Conservation (phyloP, 2,888 invertebrate species). For the Nudaria mundana region DNA sequence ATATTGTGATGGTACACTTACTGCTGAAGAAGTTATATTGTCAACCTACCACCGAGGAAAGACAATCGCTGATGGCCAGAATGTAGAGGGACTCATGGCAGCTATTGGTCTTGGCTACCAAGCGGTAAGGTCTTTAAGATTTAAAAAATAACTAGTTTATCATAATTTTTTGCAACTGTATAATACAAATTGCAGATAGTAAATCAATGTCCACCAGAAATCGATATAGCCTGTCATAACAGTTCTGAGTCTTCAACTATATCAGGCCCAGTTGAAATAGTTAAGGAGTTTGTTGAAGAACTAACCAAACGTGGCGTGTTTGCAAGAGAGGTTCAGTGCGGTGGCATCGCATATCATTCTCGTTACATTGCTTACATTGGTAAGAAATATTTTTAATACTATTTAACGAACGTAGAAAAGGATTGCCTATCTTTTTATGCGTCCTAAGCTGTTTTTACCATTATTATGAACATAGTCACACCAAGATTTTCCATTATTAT, state of each 20-base stretch:
- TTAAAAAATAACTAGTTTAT: neutral
- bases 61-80: conserved; percentile 82
- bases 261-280: conserved; percentile 85
- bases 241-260: conserved; percentile 88
- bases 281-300: conserved; percentile 78
- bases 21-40: conserved; percentile 90
- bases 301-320: conserved; percentile 56
- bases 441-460: too few relatives aligned
- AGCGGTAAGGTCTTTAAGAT: conserved; percentile 43
- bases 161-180: too few relatives aligned
- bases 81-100: conserved; percentile 91
- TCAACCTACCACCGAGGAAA: conserved; percentile 89
- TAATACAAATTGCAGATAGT: conserved; percentile 5
- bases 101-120: conserved; percentile 86
- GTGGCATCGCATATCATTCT: conserved; percentile 94
- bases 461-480: too few relatives aligned
- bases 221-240: conserved; percentile 90
- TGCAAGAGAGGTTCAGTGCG: conserved; percentile 74
- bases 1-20: conserved; percentile 83
- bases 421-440: too few relatives aligned
- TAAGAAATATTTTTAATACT: conserved; percentile 23
- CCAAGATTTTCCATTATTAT: too few relatives aligned
- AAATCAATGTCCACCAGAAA: conserved; percentile 72
- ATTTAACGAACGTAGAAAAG: neutral
- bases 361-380: conserved; percentile 86